phyloP scores from a whole-genome alignment of 2,797 vertebrate genomes.

The Lophotriccus pileatus region DNA sequence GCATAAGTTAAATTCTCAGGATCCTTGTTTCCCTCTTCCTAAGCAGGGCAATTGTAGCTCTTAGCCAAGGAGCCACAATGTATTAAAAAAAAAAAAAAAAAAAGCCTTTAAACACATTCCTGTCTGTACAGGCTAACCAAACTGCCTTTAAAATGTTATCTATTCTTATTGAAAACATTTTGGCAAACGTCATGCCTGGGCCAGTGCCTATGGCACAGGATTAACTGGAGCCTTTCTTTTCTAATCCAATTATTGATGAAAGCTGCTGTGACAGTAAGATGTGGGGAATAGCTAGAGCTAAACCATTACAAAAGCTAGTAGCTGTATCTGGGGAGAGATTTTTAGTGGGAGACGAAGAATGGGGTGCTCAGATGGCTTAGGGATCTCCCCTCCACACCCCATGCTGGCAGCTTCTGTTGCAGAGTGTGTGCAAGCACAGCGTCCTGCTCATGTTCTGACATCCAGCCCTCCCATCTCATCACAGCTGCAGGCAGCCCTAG shows the following conservation, averaged over 20 bases:
- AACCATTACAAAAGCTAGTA: neutral
- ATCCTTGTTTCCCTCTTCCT: neutral
- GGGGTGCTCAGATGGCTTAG: neutral
- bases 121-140: neutral
- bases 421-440: neutral
- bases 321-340: neutral
- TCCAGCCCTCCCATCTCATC: neutral
- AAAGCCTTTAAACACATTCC: neutral
- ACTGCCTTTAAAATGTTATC: neutral
- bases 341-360: neutral
- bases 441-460: accelerated
- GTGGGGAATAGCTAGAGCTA: neutral
- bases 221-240: neutral
- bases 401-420: neutral
- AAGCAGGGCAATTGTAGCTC: neutral
- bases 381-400: neutral
- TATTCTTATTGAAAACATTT: neutral
- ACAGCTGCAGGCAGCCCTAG: neutral
- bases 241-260: neutral
- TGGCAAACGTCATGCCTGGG: neutral
- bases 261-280: neutral
- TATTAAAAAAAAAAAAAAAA: neutral
- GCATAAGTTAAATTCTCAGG: neutral
- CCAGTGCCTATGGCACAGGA: neutral
- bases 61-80: neutral